Percentiles rank a stretch among this genome's conserved stretches.
phyloP scores from a whole-genome alignment of 2,888 invertebrate genomes.

The Dioctria rufipes region DNA sequence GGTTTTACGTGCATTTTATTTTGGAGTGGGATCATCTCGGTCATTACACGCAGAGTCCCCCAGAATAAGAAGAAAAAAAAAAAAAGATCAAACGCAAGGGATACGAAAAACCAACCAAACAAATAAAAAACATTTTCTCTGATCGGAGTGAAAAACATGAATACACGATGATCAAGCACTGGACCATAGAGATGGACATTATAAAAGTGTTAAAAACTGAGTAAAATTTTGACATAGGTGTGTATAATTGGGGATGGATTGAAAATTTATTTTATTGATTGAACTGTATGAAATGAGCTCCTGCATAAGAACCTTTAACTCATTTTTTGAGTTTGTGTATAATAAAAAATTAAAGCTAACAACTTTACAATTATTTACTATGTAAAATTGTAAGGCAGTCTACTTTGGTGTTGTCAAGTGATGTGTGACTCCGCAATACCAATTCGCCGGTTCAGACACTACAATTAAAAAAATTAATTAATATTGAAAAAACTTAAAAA shows the following conservation, averaged over 20 bases:
- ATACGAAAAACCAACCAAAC: background rate
- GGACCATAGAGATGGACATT: background rate
- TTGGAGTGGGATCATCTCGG: background rate
- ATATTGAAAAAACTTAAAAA: too few relatives aligned
- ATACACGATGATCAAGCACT: background rate
- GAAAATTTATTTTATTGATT: constrained; percentile 33
- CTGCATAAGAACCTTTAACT: too few relatives aligned
- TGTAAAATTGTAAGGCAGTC: too few relatives aligned
- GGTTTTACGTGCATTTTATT: background rate
- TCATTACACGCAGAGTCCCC: background rate
- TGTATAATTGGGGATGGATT: constrained; percentile 50
- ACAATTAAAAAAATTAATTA: too few relatives aligned
- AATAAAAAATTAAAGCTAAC: too few relatives aligned
- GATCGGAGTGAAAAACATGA: background rate
- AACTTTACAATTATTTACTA: too few relatives aligned
- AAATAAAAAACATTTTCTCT: background rate
- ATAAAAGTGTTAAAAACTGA: constrained; percentile 52
- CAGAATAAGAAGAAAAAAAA: background rate
- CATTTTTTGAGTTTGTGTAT: too few relatives aligned
- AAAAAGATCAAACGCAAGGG: background rate
- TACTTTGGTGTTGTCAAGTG: too few relatives aligned
- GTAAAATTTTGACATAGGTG: constrained; percentile 54
- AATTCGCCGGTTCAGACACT: too few relatives aligned
- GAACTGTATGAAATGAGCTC: too few relatives aligned
- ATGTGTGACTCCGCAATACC: too few relatives aligned